Base-by-base conservation (phyloP, 2,113 vertebrate species). In the Argyrosomus japonicus region DNA sequence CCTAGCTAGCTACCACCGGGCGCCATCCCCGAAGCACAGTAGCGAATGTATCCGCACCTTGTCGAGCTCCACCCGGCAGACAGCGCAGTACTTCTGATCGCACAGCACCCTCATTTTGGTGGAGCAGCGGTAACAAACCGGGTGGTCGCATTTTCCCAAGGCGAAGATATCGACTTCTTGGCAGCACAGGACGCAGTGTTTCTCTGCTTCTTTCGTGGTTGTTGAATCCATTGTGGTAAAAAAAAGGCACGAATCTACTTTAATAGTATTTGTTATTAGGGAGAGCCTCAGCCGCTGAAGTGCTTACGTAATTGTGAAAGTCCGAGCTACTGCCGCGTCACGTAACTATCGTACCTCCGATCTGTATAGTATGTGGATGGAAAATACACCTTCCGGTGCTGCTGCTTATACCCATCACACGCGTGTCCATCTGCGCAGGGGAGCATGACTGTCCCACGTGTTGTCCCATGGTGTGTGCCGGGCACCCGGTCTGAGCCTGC, bases 101-200 rank as follows among this genome's bases (percentile, higher is more conserved):
- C 98, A 99, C 45, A 99, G 95, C 75, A 98, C 97, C 89, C 98
- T 93, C 98, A 99, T 99, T 93, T 98, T 97, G 90, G 97, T 99
- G 82, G 98, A 99, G 92, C 98, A 99, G 85, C 97, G 97, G 93
- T 96, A 99, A 91, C 98, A 99, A 90, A 99, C 97, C 32, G 98
- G 97, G 92, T 99, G 98, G 73, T 99, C 98, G 83, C 98, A 99
- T 91, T 97, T 98, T 53, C 98, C 98, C 77, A 99, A 70, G 1
- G 98, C 98, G 86, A 96, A 96, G 78, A 98, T 95, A 5, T 98
- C 96, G 82, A 98, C 89, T 14, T 99, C 97, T 0, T 97, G 97
- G 87, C 98, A 99, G 94, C 98, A 99, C 73, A 99, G 93, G 75
- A 99, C 98, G 13, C 97, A 98, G 62, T 92, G 91, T 71, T 94